Percentiles rank a stretch among this genome's conserved stretches.
phyloP scores from a whole-genome alignment of 2,888 invertebrate genomes.

The Drosophila demipolita region DNA sequence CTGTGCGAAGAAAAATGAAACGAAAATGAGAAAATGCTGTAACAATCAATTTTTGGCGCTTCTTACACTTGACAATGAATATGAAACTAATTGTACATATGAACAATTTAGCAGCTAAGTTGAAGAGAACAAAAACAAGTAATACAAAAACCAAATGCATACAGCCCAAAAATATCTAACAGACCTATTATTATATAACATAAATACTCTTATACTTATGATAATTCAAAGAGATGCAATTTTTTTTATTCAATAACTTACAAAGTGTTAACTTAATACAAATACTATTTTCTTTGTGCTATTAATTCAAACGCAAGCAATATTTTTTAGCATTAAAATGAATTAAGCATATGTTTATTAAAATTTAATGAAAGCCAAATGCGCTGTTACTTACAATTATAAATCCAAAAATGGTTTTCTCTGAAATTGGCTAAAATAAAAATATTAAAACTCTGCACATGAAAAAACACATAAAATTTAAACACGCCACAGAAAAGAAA shows the following conservation, averaged over 20 bases:
- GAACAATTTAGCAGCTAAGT: conserved; percentile 47
- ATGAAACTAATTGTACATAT: conserved; percentile 49
- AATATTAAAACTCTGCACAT: conserved; percentile 16
- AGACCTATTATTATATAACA: conserved; percentile 29
- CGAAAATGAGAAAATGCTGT: conserved; percentile 50
- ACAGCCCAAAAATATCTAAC: conserved; percentile 22
- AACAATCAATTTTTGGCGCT: conserved; percentile 74
- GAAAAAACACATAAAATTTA: conserved; percentile 7
- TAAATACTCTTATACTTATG: conserved; percentile 18
- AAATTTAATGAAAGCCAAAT: conserved; percentile 23
- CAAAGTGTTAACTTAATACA: conserved; percentile 29
- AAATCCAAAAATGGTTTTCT: conserved; percentile 23
- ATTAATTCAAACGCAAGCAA: conserved; percentile 64
- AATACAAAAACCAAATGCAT: background rate
- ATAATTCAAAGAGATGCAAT: conserved; percentile 13
- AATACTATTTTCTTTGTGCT: conserved; percentile 44
- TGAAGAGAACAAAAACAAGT: conserved; percentile 21
- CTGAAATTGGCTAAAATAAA: conserved; percentile 23
- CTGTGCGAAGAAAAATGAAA: conserved; percentile 29
- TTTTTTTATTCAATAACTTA: conserved; percentile 13
- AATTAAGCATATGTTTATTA: conserved; percentile 26
- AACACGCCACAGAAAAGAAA: conserved; percentile 32
- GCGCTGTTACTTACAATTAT: conserved; percentile 22
- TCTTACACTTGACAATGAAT: conserved; percentile 45
- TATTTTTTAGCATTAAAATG: conserved; percentile 58